Evolutionary conservation across 1,140 invertebrate species (phyloP).

Genomic region (Proctacanthus coquilletti): DNA sequence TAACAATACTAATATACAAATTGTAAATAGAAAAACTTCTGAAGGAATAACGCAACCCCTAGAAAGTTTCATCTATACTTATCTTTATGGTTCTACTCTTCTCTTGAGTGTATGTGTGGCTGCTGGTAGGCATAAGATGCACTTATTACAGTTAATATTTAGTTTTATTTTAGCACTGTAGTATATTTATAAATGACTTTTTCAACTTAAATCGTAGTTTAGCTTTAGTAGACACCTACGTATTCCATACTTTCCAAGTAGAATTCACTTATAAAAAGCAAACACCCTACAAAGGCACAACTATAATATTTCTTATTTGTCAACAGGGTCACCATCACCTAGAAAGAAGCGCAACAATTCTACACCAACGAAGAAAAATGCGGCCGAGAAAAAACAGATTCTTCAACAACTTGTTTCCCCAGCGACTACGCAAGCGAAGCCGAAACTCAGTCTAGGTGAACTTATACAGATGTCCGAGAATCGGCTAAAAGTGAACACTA

Average conservation of each 20-base stretch:
- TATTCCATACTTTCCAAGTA: no score
- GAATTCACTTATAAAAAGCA: not conserved
- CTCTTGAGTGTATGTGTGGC: constrained; percentile 8
- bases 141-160: constrained; percentile 6
- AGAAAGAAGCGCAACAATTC: constrained; percentile 57
- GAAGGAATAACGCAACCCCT: no score
- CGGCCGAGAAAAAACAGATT: constrained; percentile 56
- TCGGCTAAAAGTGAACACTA: constrained; percentile 7
- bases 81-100: no score
- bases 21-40: no score
- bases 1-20: no score
- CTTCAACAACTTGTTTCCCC: constrained; percentile 50
- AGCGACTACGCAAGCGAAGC: constrained; percentile 13
- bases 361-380: constrained; percentile 48
- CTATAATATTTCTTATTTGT: no score
- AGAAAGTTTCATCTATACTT: no score
- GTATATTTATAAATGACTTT: not conserved
- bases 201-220: not conserved
- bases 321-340: constrained; percentile 46
- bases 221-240: no score
- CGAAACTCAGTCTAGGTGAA: constrained; percentile 43
- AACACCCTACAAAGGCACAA: no score
- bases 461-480: constrained; percentile 51
- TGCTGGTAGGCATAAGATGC: constrained; percentile 10
- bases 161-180: constrained; percentile 1